These are phyloP conservation scores for Hoplostethus mediterraneus DNA, from an alignment of 2,797 vertebrate genomes.

Conservation along the genomic window DNA sequence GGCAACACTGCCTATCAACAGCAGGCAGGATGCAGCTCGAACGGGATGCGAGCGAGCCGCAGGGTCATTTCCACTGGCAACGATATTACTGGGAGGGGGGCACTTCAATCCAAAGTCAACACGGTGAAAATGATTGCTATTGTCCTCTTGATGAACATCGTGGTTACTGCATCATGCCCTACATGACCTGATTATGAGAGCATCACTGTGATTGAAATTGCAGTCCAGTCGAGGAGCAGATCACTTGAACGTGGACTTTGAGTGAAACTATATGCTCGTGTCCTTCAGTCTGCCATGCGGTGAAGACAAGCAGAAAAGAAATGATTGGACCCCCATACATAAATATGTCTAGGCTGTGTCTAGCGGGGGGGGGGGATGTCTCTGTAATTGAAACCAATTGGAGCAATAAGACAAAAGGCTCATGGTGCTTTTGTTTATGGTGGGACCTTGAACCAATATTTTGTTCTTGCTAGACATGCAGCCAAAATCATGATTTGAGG, in stretches of 20 bases:
- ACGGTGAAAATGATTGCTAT: too few species aligned
- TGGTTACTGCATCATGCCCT: not conserved
- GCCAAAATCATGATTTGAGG: too few species aligned
- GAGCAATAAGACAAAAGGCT: conserved; percentile 1
- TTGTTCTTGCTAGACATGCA: too few species aligned
- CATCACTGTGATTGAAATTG: conserved; percentile 2
- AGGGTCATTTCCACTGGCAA: not conserved
- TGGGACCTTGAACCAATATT: conserved; percentile 1
- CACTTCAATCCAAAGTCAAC: not conserved
- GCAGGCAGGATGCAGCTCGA: not conserved
- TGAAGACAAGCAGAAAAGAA: conserved; percentile 3
- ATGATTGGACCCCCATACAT: conserved; percentile 7
- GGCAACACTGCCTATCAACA: not conserved
- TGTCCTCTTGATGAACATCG: too few species aligned
- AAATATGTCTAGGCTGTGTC: conserved; percentile 38
- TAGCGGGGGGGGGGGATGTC: conserved; percentile 16
- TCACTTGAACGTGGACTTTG: not conserved
- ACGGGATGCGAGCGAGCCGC: not conserved
- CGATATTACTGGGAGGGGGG: not conserved
- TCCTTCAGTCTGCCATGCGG: not conserved
- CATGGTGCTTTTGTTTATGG: not conserved
- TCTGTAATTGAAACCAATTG: conserved; percentile 55
- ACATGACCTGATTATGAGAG: conserved; percentile 5
- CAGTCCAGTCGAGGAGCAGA: not conserved
- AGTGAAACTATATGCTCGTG: not conserved